These are phyloP conservation scores for Euphysa ruthae DNA, from an alignment of 30 jellyfish, hydroid and myxozoan species.

Conservation along the genomic window DNA sequence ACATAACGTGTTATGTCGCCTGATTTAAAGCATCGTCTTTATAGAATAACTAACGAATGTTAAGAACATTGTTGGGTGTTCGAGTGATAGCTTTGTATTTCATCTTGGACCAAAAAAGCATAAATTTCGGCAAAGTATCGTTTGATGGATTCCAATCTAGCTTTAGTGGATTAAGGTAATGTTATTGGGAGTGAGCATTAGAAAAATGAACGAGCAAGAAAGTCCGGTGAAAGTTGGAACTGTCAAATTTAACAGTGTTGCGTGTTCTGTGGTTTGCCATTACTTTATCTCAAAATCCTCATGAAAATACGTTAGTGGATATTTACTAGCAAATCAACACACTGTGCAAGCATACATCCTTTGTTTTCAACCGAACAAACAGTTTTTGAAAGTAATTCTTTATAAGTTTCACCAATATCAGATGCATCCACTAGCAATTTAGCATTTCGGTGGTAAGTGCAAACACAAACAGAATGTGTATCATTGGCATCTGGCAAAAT, in stretches of 20 bases:
- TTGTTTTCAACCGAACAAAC: slow-evolving; percentile 29
- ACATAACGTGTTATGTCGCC: not conserved
- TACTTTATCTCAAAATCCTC: slow-evolving; percentile 24
- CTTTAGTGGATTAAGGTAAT: not conserved
- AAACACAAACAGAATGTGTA: slow-evolving; percentile 52
- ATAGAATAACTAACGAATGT: not conserved
- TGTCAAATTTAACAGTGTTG: slow-evolving; percentile 9
- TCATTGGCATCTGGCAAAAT: slow-evolving; percentile 30
- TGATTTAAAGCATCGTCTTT: not conserved
- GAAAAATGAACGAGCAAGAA: too few relatives aligned
- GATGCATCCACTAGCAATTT: slow-evolving; percentile 23
- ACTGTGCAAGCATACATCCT: slow-evolving; percentile 42
- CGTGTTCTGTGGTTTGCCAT: slow-evolving; percentile 39
- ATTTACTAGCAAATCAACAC: slow-evolving; percentile 32
- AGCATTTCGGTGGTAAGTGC: slow-evolving; percentile 41
- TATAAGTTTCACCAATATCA: slow-evolving; percentile 4
- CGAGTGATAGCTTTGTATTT: not conserved
- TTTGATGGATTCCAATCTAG: not conserved
- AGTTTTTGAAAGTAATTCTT: slow-evolving; percentile 1
- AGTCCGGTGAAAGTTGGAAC: too few relatives aligned
- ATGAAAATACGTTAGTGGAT: not conserved
- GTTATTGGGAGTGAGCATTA: not conserved
- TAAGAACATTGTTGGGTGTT: not conserved
- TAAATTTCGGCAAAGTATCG: too few relatives aligned
- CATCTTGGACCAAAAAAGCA: too few relatives aligned